Evolutionary conservation across 2,888 invertebrate genomes (phyloP).

Genomic region (Crocallis elinguaria): DNA sequence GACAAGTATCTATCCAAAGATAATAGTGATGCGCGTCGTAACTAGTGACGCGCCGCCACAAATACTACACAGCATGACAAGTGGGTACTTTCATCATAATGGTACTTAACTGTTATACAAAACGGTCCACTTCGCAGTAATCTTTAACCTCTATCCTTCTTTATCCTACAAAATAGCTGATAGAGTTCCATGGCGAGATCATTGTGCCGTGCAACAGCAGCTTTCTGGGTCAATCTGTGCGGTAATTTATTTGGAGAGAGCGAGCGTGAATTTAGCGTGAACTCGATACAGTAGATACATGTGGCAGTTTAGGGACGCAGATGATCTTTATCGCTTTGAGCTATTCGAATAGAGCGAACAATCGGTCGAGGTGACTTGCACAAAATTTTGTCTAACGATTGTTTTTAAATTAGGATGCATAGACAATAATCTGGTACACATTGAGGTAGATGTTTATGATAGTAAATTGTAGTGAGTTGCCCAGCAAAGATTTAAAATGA

Average conservation of each 20-base stretch:
- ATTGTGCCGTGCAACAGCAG: slow-evolving; percentile 56
- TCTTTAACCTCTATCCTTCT: not conserved
- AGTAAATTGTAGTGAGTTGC: too few species aligned
- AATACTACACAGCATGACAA: too few species aligned
- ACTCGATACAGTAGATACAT: slow-evolving; percentile 44
- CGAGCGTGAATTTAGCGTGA: slow-evolving; percentile 50
- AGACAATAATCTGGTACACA: too few species aligned
- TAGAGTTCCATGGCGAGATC: slow-evolving; percentile 40
- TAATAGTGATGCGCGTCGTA: too few species aligned
- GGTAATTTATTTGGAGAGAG: slow-evolving; percentile 73
- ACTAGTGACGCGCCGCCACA: too few species aligned
- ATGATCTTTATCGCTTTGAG: slow-evolving; percentile 30
- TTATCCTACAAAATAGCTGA: slow-evolving; percentile 13
- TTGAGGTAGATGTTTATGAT: too few species aligned
- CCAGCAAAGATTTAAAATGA: too few species aligned
- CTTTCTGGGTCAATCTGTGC: slow-evolving; percentile 74
- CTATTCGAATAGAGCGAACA: not conserved
- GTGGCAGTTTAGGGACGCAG: slow-evolving; percentile 50
- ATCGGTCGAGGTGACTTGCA: not conserved
- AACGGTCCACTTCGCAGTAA: not conserved
- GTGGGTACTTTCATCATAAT: too few species aligned
- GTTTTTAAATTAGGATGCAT: not conserved
- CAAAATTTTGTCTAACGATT: too few species aligned
- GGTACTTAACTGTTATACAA: too few species aligned
- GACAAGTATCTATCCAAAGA: too few species aligned